Evolutionary conservation across 2,888 invertebrate genomes (phyloP), one percentile per base, ranked within the genome.

Genomic region (Phengaris alcon): DNA sequence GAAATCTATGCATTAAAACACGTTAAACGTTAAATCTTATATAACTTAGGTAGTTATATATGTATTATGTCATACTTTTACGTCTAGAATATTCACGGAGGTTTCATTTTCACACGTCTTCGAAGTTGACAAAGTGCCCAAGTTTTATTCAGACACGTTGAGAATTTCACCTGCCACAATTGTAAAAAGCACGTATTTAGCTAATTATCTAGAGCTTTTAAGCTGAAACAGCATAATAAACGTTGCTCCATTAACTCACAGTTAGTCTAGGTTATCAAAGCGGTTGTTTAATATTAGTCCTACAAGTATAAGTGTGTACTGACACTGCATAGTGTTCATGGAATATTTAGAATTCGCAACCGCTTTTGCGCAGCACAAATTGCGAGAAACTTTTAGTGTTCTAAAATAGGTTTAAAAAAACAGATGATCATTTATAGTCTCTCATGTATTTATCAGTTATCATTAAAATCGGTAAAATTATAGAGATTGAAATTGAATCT

Each of bases 171-270:
- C 22, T 54, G 72, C 13, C 13, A 54, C 15, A 70, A 70, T 48
- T 15, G 15, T 72, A 13, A 12, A 35, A 72, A 72, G n/a, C 52
- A 54, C 52, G 52, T 52, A 54, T 72, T 54, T 72, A 35, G 52
- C 13, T 72, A 54, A 72, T 52, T 22, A 44, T 51, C 70, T 35
- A 54, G 12, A 51, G 72, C 54, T 54, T 52, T 52, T 72, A 72
- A 72, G 54, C 72, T 22, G 8, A 72, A 54, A 22, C 35, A 7
- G 72, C 54, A 72, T 72, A 70, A 48, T 70, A 72, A 54, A 72
- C 35, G 54, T 13, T 72, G 72, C 70, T 70, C 22, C 54, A 72
- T 72, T 72, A 35, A 54, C 35, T 70, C 15, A 22, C 0, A 51
- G 6, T 6, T 51, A 70, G 70, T 48, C 15, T 22, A n/a, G 51